Base-by-base conservation (phyloP, 2,797 vertebrate genomes). In the Poecilia gillii region DNA sequence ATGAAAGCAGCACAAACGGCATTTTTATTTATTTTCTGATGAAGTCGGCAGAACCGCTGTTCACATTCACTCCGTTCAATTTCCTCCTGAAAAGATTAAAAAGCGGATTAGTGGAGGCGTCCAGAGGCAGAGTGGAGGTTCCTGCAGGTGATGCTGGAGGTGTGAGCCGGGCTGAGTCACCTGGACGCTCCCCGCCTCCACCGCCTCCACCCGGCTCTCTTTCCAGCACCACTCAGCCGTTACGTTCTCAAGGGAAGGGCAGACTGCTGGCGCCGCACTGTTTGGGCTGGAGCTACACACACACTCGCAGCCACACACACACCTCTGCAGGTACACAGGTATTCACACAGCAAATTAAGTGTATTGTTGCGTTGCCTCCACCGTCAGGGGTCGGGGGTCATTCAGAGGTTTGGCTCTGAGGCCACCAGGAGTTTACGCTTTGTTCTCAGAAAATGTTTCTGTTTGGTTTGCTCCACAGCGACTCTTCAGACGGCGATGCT, bases 201-300 rank as follows among this genome's bases (percentile, higher is more conserved):
- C 46, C 74, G 25, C 45, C 78, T 74, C 81, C 84, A 33, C 80
- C 28, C 45, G 23, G 86, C 87, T 87, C 89, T 90, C 89, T 94
- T 94, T 95, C 94, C 92, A 87, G 92, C 94, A 91, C 88, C 95
- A 94, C 94, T 96, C 94, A 96, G 94, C 95, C 95, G 95, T 96
- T 95, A 95, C 94, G 91, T 94, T 95, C 93, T 94, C 93, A 92
- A 87, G 93, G 93, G 95, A 94, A 95, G 93, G 94, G 92, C 95
- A 96, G 96, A 96, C 96, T 96, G 85, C 94, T 96, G 96, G 96
- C 96, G 95, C 96, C 96, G 87, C 88, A 74, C 88, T 95, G 94
- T 96, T 95, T 94, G 93, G 93, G 90, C 94, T 94, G 49, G 20
- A 51, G 18, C 90, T 79, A 84, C 72, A 83, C 76, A 85, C 76